These are phyloP conservation scores for Thera britannica DNA, from an alignment of 2,888 invertebrate genomes.

Conservation along the genomic window DNA sequence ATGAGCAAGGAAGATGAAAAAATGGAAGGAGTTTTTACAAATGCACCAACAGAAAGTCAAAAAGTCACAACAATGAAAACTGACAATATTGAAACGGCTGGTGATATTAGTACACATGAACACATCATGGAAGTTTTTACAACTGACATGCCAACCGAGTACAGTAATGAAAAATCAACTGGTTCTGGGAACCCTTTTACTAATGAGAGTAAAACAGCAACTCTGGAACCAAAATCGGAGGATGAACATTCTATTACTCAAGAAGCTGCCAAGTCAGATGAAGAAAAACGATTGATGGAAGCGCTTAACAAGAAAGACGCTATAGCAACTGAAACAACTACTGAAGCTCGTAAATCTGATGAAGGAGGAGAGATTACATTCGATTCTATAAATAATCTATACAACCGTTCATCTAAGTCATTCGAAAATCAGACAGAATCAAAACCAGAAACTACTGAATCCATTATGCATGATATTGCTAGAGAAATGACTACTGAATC, in stretches of 20 bases:
- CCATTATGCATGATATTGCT: conserved; percentile 31
- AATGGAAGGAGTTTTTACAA: conserved; percentile 22
- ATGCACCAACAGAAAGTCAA: conserved; percentile 24
- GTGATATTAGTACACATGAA: conserved; percentile 11
- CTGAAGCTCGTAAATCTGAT: conserved; percentile 46
- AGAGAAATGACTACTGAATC: conserved; percentile 57
- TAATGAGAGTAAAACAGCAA: conserved; percentile 38
- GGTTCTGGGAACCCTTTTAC: conserved; percentile 17
- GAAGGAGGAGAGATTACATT: conserved; percentile 67
- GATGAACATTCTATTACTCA: conserved; percentile 56
- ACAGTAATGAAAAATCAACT: conserved; percentile 40
- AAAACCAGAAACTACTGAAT: conserved; percentile 45
- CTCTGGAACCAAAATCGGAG: conserved; percentile 40
- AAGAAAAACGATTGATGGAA: conserved; percentile 55
- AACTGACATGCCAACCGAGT: conserved; percentile 35
- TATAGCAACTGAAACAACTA: conserved; percentile 41
- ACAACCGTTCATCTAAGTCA: conserved; percentile 72
- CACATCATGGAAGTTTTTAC: conserved; percentile 24
- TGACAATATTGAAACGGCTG: conserved; percentile 18
- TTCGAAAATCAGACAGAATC: conserved; percentile 49
- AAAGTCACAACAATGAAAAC: conserved; percentile 15
- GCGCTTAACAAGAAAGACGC: conserved; percentile 51
- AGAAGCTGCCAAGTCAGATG: conserved; percentile 39
- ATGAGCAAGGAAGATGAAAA: conserved; percentile 14
- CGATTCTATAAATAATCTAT: conserved; percentile 66